phyloP scores from a whole-genome alignment of 2,113 vertebrate genomes.

The Dicerorhinus sumatrensis region DNA sequence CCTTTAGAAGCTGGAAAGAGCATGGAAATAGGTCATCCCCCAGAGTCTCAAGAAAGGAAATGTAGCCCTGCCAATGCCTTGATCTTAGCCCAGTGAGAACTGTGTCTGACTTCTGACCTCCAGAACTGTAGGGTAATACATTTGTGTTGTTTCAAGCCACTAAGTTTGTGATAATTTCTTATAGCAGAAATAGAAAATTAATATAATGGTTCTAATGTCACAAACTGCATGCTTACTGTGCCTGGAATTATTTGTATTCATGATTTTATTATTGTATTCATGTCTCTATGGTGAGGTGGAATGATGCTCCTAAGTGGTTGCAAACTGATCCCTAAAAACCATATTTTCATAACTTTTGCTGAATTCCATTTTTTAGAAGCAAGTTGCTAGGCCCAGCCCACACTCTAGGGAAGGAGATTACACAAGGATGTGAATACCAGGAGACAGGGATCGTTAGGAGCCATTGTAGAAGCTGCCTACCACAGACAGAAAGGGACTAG shows the following conservation, averaged over 20 bases:
- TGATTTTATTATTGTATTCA: constrained; percentile 20
- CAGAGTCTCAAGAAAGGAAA: background rate
- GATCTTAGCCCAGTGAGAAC: background rate
- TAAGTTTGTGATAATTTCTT: background rate
- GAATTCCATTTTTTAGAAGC: background rate
- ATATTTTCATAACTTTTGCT: background rate
- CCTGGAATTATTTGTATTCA: constrained; percentile 33
- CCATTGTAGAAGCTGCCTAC: background rate
- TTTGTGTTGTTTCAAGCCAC: background rate
- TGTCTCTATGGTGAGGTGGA: background rate
- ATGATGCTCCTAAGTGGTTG: background rate
- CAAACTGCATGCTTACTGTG: background rate
- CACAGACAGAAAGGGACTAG: background rate
- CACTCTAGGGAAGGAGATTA: background rate
- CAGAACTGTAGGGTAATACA: background rate
- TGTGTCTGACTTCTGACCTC: background rate
- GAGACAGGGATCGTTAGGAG: background rate
- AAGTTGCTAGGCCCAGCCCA: background rate
- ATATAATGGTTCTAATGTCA: background rate
- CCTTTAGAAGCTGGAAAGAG: background rate
- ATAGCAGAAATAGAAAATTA: background rate
- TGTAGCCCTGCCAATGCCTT: background rate
- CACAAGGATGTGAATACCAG: background rate
- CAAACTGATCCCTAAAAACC: background rate
- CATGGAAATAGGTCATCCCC: background rate